Evolutionary conservation across 1,140 invertebrate genomes (phyloP), one percentile per base, ranked within the genome.

Genomic region (Achroia grisella): DNA sequence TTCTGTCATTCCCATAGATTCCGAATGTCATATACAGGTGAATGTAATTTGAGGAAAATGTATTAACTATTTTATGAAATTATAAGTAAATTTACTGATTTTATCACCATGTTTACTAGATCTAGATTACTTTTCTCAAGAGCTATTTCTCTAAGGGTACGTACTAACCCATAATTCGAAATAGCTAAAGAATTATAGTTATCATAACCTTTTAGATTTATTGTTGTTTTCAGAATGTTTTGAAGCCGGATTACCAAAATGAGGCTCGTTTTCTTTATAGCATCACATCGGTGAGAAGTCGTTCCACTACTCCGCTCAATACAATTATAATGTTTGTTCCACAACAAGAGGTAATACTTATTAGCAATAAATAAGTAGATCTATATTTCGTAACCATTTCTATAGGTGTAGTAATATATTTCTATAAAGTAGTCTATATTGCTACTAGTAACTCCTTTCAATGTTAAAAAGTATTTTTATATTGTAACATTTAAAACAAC

Each of bases 281-380:
- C 28, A 61, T 88, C 11, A 56, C 80, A 45, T 62, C 87, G 9
- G 77, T 86, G 6, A 81, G 91, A 68, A 70, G 88, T 49, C 91
- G 90, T 58, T 89, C 90, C 14, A 89, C 88, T 9, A 93, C 92
- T 23, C 95, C 96, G 1, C 80, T 97, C 13, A 99, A 99, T 85
- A 98, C 97, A 15, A 87, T 97, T 40, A 88, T 99, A 33, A 92
- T 99, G 90, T 99, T 99, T 90, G 98, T 99, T 37, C 98, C 98
- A 5, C 97, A 99, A 82, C 98, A 99, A 91, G 97, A 99, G 90
- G 94, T 95, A 86, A n/a, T n/a, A n/a, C n/a, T n/a, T n/a, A n/a
- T n/a, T n/a, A 76, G 73, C 73, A 42, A 30, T 27, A 35, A 23
- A 6, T 23, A 2, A 6, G 17, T 23, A 23, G 17, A 23, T 23